Evolutionary conservation across 2,797 vertebrate species (phyloP).

Genomic region (Potorous gilbertii): DNA sequence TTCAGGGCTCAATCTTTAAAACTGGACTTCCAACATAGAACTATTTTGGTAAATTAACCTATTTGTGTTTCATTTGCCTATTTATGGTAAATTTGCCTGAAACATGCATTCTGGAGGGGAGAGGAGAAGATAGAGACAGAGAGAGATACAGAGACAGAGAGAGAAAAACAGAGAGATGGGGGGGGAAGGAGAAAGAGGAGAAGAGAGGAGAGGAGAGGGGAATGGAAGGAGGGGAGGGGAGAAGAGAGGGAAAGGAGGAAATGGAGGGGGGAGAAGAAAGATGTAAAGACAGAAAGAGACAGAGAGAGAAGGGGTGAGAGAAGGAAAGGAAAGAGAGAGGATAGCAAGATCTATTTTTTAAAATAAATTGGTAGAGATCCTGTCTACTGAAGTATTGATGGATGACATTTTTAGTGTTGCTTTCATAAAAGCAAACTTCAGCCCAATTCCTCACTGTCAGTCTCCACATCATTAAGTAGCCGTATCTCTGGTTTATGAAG

Average conservation of each 20-base stretch:
- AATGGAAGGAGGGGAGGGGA: too few relatives aligned
- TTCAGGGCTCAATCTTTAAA: background rate
- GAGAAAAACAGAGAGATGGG: too few relatives aligned
- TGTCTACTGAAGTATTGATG: background rate
- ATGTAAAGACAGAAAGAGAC: rapidly evolving
- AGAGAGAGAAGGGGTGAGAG: background rate
- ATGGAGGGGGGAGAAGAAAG: too few relatives aligned
- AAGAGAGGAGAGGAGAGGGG: too few relatives aligned
- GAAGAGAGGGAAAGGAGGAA: too few relatives aligned
- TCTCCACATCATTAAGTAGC: background rate
- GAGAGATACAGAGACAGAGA: too few relatives aligned
- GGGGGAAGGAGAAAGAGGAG: too few relatives aligned
- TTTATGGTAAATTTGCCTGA: background rate
- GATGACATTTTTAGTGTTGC: background rate
- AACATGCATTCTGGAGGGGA: background rate
- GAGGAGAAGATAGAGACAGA: background rate
- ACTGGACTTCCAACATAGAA: background rate
- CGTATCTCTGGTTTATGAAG: background rate
- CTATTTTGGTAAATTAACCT: background rate
- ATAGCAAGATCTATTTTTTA: background rate
- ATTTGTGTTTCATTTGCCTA: background rate
- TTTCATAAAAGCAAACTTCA: background rate
- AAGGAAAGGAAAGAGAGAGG: background rate
- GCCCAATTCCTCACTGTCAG: background rate
- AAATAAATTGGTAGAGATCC: background rate